Evolutionary conservation across 2,888 invertebrate genomes (phyloP), one percentile per base, ranked within the genome.

Genomic region (Lepidochitona cinerea): DNA sequence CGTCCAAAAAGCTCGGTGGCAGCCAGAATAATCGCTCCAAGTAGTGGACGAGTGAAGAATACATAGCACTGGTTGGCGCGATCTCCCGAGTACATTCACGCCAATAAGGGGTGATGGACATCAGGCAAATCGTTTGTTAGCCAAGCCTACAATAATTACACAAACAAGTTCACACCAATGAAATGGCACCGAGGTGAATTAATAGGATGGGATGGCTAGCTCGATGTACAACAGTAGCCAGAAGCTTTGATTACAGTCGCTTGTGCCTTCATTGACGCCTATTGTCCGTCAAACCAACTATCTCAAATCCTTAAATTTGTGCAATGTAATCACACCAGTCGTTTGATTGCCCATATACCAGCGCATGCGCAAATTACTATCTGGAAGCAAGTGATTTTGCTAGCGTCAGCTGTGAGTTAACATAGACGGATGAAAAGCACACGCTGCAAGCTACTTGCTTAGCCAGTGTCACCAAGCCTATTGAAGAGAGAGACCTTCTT

Each of bases 261-360:
- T 59, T 59, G 59, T 59, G 29, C 29, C 49, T 29, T 14, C 14
- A 23, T 59, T 29, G 59, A 26, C 14, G 29, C 23, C 26, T 32
- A 59, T 59, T 59, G 59, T 59, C 26, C 59, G 59, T 7, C 9
- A 32, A 14, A 4, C 29, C 26, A 59, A 59, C 59, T 29, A 59
- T 14, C 59, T 32, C 29, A 14, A 14, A 59, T 59, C 59, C 12
- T 59, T 59, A 14, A 59, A 59, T 29, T 59, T 59, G 32, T 59
- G 32, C 59, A 59, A 29, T 59, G 59, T 59, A 59, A 59, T 59
- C 59, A 59, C 23, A 59, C 23, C 54, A 9, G 54, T 59, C 32
- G 59, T 59, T 29, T 29, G 59, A 59, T 29, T 59, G 59, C 59
- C 59, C 59, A 29, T 59, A 18, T 59, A 59, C 32, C 32, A 29